These are phyloP conservation scores for Bucco capensis DNA, from an alignment of 2,113 vertebrate species.

Conservation along the genomic window DNA sequence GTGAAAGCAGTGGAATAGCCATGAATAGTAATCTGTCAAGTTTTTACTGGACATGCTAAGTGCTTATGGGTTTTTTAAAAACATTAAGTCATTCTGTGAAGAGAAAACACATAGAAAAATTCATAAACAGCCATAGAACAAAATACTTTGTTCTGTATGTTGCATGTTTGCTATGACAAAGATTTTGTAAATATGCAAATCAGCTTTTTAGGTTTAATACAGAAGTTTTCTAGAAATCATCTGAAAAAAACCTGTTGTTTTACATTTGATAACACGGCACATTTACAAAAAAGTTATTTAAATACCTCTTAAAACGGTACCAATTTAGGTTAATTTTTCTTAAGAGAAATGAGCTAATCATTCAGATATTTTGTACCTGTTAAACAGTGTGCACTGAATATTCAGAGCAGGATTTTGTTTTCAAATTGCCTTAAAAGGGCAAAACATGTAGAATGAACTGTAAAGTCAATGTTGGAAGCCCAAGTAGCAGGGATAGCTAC, in stretches of 20 bases:
- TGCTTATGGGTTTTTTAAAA: background rate
- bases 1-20: constrained; percentile 64
- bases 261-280: constrained; percentile 66
- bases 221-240: constrained; percentile 69
- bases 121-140: constrained; percentile 76
- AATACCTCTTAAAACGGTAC: constrained; percentile 71
- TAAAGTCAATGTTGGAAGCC: constrained; percentile 55
- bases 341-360: constrained; percentile 16
- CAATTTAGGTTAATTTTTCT: constrained; percentile 36
- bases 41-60: constrained; percentile 67
- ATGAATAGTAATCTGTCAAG: constrained; percentile 61
- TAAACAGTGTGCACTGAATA: constrained; percentile 73
- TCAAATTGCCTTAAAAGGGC: constrained; percentile 56
- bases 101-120: constrained; percentile 38
- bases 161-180: constrained; percentile 79
- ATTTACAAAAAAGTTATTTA: constrained; percentile 59
- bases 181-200: constrained; percentile 84
- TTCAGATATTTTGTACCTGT: constrained; percentile 57
- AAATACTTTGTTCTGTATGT: constrained; percentile 69
- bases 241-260: constrained; percentile 56
- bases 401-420: constrained; percentile 56
- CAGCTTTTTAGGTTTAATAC: constrained; percentile 79
- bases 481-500: constrained; percentile 57
- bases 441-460: constrained; percentile 41
- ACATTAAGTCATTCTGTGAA: constrained; percentile 57